A percentile compares a stretch with the other conserved stretches of the same genome.
phyloP scores from a whole-genome alignment of 2,797 vertebrate genomes.

The Hylomyscus alleni region DNA sequence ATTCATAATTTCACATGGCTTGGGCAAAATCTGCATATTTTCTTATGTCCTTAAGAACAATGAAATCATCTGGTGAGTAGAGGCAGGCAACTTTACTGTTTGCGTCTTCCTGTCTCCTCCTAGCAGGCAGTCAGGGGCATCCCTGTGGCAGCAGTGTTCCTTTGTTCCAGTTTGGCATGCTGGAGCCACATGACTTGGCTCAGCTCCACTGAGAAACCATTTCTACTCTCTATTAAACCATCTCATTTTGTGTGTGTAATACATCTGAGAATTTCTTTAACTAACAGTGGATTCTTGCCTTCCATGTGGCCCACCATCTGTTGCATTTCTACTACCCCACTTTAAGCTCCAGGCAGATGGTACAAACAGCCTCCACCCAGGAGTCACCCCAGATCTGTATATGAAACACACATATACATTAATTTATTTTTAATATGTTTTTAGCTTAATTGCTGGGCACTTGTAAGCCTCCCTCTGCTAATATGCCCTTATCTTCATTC shows the following conservation, averaged over 20 bases:
- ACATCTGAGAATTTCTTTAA: neutral
- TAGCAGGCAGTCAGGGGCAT: neutral
- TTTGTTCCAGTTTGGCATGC: neutral
- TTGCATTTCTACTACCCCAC: neutral
- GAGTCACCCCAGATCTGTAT: neutral
- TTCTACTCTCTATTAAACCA: neutral
- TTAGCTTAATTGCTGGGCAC: neutral
- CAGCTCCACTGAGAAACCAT: neutral
- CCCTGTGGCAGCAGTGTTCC: neutral
- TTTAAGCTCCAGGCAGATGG: neutral
- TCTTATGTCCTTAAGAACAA: too few species aligned
- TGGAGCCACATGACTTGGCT: neutral
- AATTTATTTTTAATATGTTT: neutral
- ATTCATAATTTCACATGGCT: neutral
- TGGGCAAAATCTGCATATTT: too few species aligned
- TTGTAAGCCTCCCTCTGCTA: neutral
- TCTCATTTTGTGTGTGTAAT: neutral
- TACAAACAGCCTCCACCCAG: fast-evolving
- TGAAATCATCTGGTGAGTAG: neutral
- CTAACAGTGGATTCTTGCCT: neutral
- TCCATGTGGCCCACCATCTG: neutral
- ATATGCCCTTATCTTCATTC: neutral
- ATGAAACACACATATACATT: neutral
- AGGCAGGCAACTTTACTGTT: neutral
- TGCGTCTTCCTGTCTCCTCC: neutral